Conservation (phyloP, 2,113 vertebrate species). For the Pan troglodytes region NHGRI_mPanTro3-v2.1_pri NC_072410.2:44672001-44672500, state of each 20-base stretch:
- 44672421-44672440: background rate
- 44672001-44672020: background rate
- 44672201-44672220: background rate
- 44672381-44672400: background rate
- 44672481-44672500: background rate
- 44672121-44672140: background rate
- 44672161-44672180: background rate
- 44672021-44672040: background rate
- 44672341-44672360: background rate
- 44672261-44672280: background rate
- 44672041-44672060: background rate
- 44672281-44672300: background rate
- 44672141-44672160: background rate
- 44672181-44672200: background rate
- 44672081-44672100: background rate
- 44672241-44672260: background rate
- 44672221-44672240: background rate
- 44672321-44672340: background rate
- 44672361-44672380: background rate
- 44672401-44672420: background rate
- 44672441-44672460: background rate
- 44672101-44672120: background rate
- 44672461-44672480: background rate
- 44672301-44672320: background rate
- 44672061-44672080: background rate